Conservation (phyloP, 2,888 invertebrate species). For the Oscheius myriophilus region DNA sequence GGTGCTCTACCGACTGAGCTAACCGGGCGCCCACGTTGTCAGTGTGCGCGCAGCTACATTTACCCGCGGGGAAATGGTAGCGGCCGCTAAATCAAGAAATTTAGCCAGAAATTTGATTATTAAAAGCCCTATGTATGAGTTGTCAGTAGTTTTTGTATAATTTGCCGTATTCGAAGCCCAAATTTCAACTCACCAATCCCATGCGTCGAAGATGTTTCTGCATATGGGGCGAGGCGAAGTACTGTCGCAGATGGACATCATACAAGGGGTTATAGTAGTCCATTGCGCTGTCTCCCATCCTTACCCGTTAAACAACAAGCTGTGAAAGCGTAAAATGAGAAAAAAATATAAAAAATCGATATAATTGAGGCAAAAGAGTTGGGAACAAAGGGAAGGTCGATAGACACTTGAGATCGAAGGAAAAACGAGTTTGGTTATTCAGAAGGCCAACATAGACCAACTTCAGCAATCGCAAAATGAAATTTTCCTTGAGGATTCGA, state of each 20-base stretch:
- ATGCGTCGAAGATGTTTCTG: slow-evolving; percentile 67
- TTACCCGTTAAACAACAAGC: slow-evolving; percentile 10
- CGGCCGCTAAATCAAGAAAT: no score
- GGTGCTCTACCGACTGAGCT: slow-evolving; percentile 70
- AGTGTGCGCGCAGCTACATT: no score
- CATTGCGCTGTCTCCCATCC: slow-evolving; percentile 62
- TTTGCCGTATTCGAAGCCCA: background rate
- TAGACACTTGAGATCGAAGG: no score
- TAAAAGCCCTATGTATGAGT: no score
- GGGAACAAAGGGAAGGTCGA: background rate
- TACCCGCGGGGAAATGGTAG: no score
- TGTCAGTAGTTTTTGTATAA: no score
- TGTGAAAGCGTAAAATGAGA: background rate
- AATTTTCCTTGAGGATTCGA: no score
- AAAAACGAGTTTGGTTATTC: no score
- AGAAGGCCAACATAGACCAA: no score
- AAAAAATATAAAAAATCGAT: background rate
- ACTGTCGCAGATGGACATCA: slow-evolving; percentile 69
- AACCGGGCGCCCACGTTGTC: no score
- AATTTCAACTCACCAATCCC: slow-evolving; percentile 59
- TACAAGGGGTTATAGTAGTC: slow-evolving; percentile 69
- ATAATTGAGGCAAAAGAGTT: background rate
- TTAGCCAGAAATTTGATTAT: no score
- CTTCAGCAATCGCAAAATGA: no score
- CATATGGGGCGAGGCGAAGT: slow-evolving; percentile 69